These are phyloP conservation scores for Saimiri boliviensis DNA, from an alignment of 2,113 vertebrate species.

Conservation along the genomic window DNA sequence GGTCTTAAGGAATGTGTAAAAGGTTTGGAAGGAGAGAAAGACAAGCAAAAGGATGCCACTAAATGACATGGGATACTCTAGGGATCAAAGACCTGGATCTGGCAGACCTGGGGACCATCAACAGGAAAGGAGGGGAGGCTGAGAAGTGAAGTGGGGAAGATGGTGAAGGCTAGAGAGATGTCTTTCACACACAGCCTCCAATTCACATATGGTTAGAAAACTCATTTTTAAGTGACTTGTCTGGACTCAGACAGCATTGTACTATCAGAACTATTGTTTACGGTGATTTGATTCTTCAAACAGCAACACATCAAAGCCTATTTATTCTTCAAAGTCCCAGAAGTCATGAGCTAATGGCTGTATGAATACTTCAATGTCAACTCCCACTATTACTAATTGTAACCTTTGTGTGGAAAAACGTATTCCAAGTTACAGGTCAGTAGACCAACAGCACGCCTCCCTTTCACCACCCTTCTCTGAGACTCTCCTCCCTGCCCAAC, in stretches of 20 bases:
- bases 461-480: background rate
- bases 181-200: background rate
- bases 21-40: background rate
- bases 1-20: background rate
- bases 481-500: background rate
- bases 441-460: background rate
- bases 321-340: background rate
- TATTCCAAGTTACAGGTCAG: background rate
- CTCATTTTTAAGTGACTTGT: background rate
- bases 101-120: background rate
- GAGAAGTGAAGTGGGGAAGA: background rate
- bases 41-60: background rate
- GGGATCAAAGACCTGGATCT: background rate
- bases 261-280: background rate
- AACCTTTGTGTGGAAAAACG: background rate
- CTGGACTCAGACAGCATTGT: background rate
- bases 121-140: background rate
- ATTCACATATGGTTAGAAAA: background rate
- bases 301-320: background rate
- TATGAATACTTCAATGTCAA: background rate
- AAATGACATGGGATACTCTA: background rate
- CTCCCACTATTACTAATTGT: background rate
- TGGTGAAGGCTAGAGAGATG: background rate
- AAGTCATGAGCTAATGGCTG: background rate
- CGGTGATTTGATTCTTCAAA: background rate